Conservation (phyloP, 1,140 invertebrate species). For the Hycleus cichorii region DNA sequence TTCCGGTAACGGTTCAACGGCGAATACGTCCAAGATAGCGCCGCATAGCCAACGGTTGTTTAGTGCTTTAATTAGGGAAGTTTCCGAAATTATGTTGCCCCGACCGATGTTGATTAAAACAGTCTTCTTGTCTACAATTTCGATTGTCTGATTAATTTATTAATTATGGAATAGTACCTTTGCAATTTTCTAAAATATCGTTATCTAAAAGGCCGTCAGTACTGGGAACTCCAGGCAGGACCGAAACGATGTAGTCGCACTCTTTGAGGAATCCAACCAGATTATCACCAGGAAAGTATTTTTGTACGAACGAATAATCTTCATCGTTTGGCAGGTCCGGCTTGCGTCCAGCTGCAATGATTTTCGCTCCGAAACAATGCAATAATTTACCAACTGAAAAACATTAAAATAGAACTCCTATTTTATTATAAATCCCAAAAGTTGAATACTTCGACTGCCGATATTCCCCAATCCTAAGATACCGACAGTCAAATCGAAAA, state of each 20-base stretch:
- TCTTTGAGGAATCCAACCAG: conserved; percentile 43
- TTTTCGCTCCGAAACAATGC: conserved; percentile 39
- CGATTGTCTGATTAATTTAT: not conserved
- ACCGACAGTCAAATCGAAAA: conserved; percentile 45
- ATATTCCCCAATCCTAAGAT: conserved; percentile 48
- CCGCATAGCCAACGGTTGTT: conserved; percentile 48
- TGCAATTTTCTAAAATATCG: conserved; percentile 42
- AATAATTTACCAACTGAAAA: conserved; percentile 42
- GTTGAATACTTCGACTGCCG: conserved; percentile 41
- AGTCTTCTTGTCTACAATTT: conserved; percentile 32
- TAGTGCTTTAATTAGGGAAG: conserved; percentile 47
- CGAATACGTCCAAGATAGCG: conserved; percentile 55
- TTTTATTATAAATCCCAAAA: conserved; percentile 3
- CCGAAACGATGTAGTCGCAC: conserved; percentile 52
- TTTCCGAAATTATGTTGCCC: conserved; percentile 49
- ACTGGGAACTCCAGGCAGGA: conserved; percentile 48
- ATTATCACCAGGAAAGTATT: conserved; percentile 35
- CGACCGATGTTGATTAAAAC: conserved; percentile 55
- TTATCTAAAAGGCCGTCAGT: conserved; percentile 47
- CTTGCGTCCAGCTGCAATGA: conserved; percentile 38
- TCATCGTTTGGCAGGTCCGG: conserved; percentile 26
- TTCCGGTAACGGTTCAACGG: conserved; percentile 47
- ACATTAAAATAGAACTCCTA: not conserved
- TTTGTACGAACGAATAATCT: conserved; percentile 29
- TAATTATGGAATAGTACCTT: conserved; percentile 15